A percentile compares a stretch with the other conserved stretches of the same genome.
Evolutionary conservation across 2,113 vertebrate species (phyloP).

Genomic region (Antechinus stuartii): DNA sequence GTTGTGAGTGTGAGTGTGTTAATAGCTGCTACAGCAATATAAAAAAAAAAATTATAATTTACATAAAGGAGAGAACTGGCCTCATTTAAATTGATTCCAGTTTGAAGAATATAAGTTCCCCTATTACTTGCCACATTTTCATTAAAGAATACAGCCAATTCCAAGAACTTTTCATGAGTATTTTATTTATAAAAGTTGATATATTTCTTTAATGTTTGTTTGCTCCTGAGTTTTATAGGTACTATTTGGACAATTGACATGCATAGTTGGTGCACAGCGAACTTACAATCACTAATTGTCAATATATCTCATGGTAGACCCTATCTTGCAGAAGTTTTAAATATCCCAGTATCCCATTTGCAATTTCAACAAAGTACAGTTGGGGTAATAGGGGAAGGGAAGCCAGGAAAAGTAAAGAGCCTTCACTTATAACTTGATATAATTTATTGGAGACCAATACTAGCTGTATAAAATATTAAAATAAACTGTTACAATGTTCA

Average conservation of each 20-base stretch:
- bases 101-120: constrained; percentile 23
- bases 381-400: constrained; percentile 64
- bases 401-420: constrained; percentile 26
- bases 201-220: constrained; percentile 64
- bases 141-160: constrained; percentile 67
- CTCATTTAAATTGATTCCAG: constrained; percentile 20
- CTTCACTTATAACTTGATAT: constrained; percentile 77
- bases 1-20: constrained; percentile 19
- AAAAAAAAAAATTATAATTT: constrained; percentile 47
- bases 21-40: constrained; percentile 58
- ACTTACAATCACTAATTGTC: constrained; percentile 47
- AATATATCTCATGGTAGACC: constrained; percentile 67
- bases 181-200: constrained; percentile 66
- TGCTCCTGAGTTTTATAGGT: constrained; percentile 64
- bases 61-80: constrained; percentile 37
- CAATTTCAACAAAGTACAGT: constrained; percentile 47
- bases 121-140: constrained; percentile 47
- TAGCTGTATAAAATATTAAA: constrained; percentile 81
- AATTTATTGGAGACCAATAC: constrained; percentile 79
- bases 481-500: constrained; percentile 76
- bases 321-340: constrained; percentile 71
- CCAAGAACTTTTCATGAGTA: constrained; percentile 61
- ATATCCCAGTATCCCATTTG: constrained; percentile 54
- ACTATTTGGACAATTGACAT: constrained; percentile 66
- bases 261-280: constrained; percentile 55